Conservation (phyloP, 2,797 vertebrate genomes). For the Phoxinus dragarum region DNA sequence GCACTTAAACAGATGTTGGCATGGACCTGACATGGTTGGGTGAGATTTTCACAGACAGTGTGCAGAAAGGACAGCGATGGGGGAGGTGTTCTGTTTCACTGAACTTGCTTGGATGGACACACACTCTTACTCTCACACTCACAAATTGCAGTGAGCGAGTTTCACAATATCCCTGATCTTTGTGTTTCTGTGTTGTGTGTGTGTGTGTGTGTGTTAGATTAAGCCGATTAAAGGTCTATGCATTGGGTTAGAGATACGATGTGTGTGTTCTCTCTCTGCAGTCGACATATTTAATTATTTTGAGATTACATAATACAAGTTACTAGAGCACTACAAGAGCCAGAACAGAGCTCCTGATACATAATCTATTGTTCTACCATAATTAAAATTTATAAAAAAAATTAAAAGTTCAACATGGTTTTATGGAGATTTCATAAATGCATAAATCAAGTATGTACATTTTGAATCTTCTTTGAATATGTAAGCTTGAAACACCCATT, state of each 20-base stretch:
- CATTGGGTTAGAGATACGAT: not conserved
- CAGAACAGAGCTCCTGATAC: conserved; percentile 44
- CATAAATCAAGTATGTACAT: not conserved
- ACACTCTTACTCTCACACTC: not conserved
- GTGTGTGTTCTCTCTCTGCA: conserved; percentile 3
- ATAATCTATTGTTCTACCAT: conserved; percentile 17
- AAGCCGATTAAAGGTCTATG: conserved; percentile 4
- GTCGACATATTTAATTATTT: conserved; percentile 50
- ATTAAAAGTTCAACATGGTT: not conserved
- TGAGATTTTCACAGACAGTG: conserved; percentile 35
- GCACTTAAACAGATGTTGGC: conserved; percentile 39
- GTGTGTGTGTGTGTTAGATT: not conserved
- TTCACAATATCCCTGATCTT: conserved; percentile 3
- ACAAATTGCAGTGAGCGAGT: not conserved
- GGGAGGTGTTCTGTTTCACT: conserved; percentile 10
- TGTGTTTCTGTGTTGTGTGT: conserved; percentile 1
- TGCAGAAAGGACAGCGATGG: conserved; percentile 20
- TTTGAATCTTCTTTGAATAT: not conserved
- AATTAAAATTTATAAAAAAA: not conserved
- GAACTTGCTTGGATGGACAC: not conserved
- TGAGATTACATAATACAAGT: conserved; percentile 55
- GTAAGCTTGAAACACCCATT: not conserved
- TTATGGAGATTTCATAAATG: not conserved
- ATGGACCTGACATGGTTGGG: conserved; percentile 26
- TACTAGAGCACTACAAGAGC: conserved; percentile 38